A percentile compares a stretch with the other conserved stretches of the same genome.
Evolutionary conservation across 2,888 invertebrate genomes (phyloP).

Genomic region (Drosophila rellima): DNA sequence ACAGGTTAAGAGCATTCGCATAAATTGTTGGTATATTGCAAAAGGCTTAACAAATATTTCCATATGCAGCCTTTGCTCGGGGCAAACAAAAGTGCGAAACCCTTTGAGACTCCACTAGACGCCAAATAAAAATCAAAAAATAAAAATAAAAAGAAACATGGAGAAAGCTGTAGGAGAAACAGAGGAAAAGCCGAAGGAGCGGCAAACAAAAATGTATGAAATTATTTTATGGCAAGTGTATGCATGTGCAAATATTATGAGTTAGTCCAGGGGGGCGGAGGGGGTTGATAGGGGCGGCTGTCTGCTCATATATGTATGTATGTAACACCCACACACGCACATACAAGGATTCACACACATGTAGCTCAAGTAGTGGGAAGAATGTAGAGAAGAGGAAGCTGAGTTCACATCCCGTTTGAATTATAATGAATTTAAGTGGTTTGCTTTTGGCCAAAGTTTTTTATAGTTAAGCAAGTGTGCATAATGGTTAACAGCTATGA

Average conservation of each 20-base stretch:
- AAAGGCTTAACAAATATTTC: conserved; percentile 71
- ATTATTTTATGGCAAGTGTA: conserved; percentile 66
- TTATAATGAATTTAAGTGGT: conserved; percentile 77
- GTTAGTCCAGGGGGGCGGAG: conserved; percentile 25
- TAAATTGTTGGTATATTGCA: conserved; percentile 47
- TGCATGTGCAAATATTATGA: conserved; percentile 58
- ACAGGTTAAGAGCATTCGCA: conserved; percentile 25
- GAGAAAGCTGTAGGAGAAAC: conserved; percentile 2
- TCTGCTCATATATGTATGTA: conserved; percentile 38
- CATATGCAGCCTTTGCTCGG: conserved; percentile 62
- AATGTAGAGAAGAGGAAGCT: conserved; percentile 11
- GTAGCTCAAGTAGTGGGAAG: not conserved
- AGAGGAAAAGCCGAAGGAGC: conserved; percentile 12
- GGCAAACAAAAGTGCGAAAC: conserved; percentile 22
- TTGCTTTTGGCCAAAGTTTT: conserved; percentile 70
- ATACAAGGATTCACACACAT: not conserved
- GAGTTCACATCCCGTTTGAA: conserved; percentile 59
- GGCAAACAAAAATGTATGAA: conserved; percentile 61
- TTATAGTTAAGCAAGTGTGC: conserved; percentile 42
- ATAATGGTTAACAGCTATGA: conserved; percentile 34
- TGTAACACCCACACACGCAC: not conserved
- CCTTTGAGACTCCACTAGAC: conserved; percentile 12
- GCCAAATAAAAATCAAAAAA: not conserved
- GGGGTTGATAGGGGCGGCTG: conserved; percentile 6
- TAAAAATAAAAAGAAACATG: not conserved